Percentiles rank a stretch among this genome's conserved stretches.
Evolutionary conservation across 37 sponge, comb jelly and placozoan species (phyloP).

Genomic region (Beroe ovata): DNA sequence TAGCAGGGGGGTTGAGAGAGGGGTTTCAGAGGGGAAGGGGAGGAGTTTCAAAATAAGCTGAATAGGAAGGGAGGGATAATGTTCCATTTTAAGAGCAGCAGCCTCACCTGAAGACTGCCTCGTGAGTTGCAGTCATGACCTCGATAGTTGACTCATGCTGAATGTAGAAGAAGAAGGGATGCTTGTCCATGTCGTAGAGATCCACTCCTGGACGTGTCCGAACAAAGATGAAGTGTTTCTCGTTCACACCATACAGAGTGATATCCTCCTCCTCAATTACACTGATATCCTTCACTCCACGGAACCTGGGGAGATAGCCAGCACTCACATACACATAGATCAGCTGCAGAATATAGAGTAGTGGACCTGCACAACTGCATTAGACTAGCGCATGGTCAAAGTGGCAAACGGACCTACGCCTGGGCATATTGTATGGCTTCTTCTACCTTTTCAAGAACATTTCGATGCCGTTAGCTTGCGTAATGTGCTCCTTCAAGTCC

Average conservation of each 20-base stretch:
- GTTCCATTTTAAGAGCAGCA: neutral
- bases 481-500: neutral
- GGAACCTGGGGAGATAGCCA: neutral
- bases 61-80: too few species aligned
- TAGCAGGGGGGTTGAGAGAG: too few species aligned
- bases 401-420: too few species aligned
- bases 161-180: slow-evolving; percentile 1
- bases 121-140: slow-evolving; percentile 28
- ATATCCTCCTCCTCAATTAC: neutral
- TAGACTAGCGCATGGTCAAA: too few species aligned
- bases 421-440: too few species aligned
- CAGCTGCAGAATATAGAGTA: neutral
- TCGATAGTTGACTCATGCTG: neutral
- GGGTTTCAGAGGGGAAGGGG: too few species aligned
- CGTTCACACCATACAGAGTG: neutral
- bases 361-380: too few species aligned
- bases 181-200: slow-evolving; percentile 32
- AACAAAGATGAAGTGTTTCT: neutral
- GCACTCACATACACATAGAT: neutral
- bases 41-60: too few species aligned
- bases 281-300: neutral
- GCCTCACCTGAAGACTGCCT: neutral
- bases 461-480: neutral
- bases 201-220: neutral
- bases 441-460: neutral